A percentile compares a stretch with the other conserved stretches of the same genome.
phyloP scores from a whole-genome alignment of 2,888 invertebrate species.

The Pocota personata region DNA sequence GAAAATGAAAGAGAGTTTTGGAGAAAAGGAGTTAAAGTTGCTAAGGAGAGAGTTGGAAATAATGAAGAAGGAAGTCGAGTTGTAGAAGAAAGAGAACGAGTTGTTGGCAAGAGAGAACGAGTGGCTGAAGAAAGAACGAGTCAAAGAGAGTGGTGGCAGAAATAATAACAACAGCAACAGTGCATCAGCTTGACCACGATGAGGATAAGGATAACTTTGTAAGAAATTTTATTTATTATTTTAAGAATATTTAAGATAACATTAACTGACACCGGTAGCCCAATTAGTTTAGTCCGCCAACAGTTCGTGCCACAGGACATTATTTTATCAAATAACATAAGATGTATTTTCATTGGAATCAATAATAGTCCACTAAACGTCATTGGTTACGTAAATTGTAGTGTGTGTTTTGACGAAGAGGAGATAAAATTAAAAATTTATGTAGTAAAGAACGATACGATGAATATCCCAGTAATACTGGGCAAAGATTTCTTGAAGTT shows the following conservation, averaged over 20 bases:
- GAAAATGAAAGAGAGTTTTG: not conserved
- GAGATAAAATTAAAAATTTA: not conserved
- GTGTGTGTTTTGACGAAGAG: not conserved
- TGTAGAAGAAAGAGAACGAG: not conserved
- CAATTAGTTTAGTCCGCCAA: not conserved
- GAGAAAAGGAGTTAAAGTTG: not conserved
- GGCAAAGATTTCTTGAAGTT: slow-evolving; percentile 19
- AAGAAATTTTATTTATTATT: not conserved
- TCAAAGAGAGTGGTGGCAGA: not conserved
- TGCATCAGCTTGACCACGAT: not conserved
- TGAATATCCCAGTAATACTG: slow-evolving; percentile 20
- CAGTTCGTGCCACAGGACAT: not conserved
- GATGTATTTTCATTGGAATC: slow-evolving; percentile 11
- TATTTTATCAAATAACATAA: not conserved
- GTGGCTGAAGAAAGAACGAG: not conserved
- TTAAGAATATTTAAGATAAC: not conserved
- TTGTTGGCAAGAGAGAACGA: not conserved
- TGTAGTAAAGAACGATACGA: slow-evolving; percentile 19
- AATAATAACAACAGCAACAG: not conserved
- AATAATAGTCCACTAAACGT: slow-evolving; percentile 14
- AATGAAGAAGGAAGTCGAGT: not conserved
- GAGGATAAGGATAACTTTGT: not conserved
- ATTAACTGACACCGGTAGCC: not conserved
- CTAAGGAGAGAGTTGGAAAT: not conserved
- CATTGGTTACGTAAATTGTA: not conserved